phyloP scores from a whole-genome alignment of 2,113 vertebrate genomes.

The Lucifuga dentata region DNA sequence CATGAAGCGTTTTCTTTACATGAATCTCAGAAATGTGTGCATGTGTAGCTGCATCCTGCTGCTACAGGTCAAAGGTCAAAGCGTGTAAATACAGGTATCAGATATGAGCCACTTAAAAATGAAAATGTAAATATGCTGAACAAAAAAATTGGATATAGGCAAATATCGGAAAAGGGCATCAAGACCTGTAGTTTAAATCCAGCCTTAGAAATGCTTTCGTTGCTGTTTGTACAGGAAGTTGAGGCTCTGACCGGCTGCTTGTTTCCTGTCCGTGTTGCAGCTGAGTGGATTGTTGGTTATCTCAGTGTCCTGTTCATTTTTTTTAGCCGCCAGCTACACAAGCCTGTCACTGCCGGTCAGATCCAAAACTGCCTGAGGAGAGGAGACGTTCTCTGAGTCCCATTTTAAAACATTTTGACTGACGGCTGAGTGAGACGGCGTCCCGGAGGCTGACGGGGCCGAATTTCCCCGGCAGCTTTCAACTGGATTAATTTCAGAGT shows the following conservation, averaged over 20 bases:
- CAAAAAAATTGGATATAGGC: no score
- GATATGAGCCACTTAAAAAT: no score
- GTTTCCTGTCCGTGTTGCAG: slow-evolving; percentile 20
- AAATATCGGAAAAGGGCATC: no score
- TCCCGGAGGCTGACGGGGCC: slow-evolving; percentile 18
- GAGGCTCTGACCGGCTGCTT: slow-evolving; percentile 21
- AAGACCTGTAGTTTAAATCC: no score
- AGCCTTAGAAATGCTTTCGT: background rate
- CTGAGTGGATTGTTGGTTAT: slow-evolving; percentile 13
- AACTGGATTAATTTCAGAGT: slow-evolving; percentile 43
- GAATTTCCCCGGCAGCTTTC: slow-evolving; percentile 35
- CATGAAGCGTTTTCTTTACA: no score
- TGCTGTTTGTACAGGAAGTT: slow-evolving; percentile 21
- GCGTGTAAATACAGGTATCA: no score
- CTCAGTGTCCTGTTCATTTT: slow-evolving; percentile 9
- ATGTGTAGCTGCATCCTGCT: no score
- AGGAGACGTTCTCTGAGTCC: slow-evolving; percentile 34
- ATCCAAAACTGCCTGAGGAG: slow-evolving; percentile 29
- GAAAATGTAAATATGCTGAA: no score
- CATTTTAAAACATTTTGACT: slow-evolving; percentile 43
- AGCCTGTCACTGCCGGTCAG: slow-evolving; percentile 15
- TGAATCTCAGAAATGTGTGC: no score
- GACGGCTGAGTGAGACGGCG: slow-evolving; percentile 31
- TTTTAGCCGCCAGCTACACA: slow-evolving; percentile 30
- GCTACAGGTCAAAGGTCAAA: no score